Evolutionary conservation across 2,113 vertebrate genomes (phyloP), one percentile per base, ranked within the genome.

Genomic region (Axis porcinus): DNA sequence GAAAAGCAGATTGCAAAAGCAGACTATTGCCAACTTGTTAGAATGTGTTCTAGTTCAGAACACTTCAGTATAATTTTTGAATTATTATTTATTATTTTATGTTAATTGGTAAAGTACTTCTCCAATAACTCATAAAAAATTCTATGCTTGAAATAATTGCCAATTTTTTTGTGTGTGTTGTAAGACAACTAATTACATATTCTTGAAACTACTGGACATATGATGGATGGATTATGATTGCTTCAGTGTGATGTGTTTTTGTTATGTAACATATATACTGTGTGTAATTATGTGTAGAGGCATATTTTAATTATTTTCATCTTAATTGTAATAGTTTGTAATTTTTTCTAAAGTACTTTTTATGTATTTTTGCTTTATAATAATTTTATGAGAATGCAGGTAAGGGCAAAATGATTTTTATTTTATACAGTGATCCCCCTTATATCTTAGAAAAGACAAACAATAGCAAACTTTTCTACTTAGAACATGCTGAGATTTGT

Each of bases 51-150:
- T 11, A 78, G 82, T 95, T 85, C 15, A 21, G 85, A 97, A 43
- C 23, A 36, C 40, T 95, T 92, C 43, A 67, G 10, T 55, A 36
- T 76, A 78, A 90, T 92, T 85, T 93, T 95, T 94, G 89, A 95
- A 93, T 88, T 96, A 91, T 84, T 95, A 91, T 83, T 98, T 76
- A 96, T 93, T 96, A 79, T 97, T 96, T 96, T 95, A 28, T 92
- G 58, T 94, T 96, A 79, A 88, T 93, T 94, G 67, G 47, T 92
- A 96, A 96, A 96, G 67, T 85, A 12, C 43, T 93, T 96, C 84
- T 85, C 12, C 12, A 96, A 91, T 93, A 96, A 96, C 89, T 94
- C 83, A 86, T 55, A 47, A 70, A 97, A 97, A 88, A 95, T 45
- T 78, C 25, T 70, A 27, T 92, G 33, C 76, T 96, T 92, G 88